Evolutionary conservation across 2,888 invertebrate genomes (phyloP).

Genomic region (Anaspis maculata): DNA sequence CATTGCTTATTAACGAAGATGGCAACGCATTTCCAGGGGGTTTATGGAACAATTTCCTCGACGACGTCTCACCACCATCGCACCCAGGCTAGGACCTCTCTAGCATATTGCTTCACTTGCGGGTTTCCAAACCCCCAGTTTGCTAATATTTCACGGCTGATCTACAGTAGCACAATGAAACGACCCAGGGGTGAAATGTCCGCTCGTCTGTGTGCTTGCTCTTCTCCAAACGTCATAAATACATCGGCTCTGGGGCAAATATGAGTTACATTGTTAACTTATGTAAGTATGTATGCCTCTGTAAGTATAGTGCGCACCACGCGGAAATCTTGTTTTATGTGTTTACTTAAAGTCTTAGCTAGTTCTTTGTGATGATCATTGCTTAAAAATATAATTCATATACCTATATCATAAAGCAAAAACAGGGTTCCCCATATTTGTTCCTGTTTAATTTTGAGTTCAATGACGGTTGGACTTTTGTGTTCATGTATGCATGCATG

Average conservation of each 20-base stretch:
- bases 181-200: conserved; percentile 11
- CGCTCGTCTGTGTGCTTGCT: too few species aligned
- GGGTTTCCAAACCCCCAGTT: conserved; percentile 12
- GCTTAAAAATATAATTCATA: conserved; percentile 9
- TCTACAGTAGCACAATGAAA: conserved; percentile 12
- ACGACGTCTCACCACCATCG: neutral
- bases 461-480: too few species aligned
- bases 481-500: too few species aligned
- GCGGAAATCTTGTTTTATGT: conserved; percentile 14
- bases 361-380: conserved; percentile 14
- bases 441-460: conserved; percentile 7
- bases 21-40: neutral
- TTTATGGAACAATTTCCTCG: neutral
- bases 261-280: conserved; percentile 25
- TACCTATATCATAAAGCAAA: too few species aligned
- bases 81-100: neutral
- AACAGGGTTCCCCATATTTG: conserved; percentile 8
- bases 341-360: conserved; percentile 20
- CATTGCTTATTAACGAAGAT: too few species aligned
- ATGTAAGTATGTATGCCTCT: too few species aligned
- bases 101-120: conserved; percentile 1
- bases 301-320: too few species aligned
- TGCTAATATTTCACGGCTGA: conserved; percentile 20
- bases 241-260: conserved; percentile 19
- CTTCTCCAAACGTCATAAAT: too few species aligned